Conservation (phyloP, 2,113 vertebrate genomes). For the Rhombomys opimus region DNA sequence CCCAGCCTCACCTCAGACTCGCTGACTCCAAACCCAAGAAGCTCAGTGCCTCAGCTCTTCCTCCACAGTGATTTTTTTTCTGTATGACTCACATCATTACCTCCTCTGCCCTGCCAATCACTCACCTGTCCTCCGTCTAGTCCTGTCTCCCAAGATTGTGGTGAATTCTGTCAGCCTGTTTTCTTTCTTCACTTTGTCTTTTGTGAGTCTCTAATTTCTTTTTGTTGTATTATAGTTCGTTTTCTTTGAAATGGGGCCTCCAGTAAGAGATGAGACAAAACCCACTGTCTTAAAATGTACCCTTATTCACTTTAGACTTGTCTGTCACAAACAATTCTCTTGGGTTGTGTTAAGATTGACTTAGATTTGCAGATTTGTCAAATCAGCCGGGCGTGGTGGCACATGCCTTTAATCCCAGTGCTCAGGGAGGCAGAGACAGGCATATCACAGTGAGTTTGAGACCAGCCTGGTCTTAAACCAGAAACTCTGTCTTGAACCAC, state of each 20-base stretch:
- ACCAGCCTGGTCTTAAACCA: too few relatives aligned
- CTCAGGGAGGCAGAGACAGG: too few relatives aligned
- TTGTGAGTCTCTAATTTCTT: slow-evolving; percentile 20
- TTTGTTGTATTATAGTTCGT: neutral
- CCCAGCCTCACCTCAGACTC: neutral
- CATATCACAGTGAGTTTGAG: too few relatives aligned
- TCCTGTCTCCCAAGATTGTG: neutral
- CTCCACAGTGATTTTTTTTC: neutral
- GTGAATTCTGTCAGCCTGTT: neutral
- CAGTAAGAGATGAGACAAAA: neutral
- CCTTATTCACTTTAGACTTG: neutral
- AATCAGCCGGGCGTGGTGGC: neutral
- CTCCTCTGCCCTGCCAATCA: neutral
- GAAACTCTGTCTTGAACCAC: too few relatives aligned
- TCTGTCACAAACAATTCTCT: neutral
- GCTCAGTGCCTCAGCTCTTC: neutral
- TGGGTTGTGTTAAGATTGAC: neutral
- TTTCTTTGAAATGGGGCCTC: neutral
- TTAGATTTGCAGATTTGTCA: neutral
- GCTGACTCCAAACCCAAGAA: neutral
- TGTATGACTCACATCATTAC: neutral
- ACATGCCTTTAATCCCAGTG: too few relatives aligned
- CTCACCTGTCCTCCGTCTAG: neutral
- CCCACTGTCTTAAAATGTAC: neutral
- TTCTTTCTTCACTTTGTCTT: neutral